Evolutionary conservation across 2,797 vertebrate genomes (phyloP), one percentile per base, ranked within the genome.

Genomic region (Oryzias dopingdopingensis): DNA sequence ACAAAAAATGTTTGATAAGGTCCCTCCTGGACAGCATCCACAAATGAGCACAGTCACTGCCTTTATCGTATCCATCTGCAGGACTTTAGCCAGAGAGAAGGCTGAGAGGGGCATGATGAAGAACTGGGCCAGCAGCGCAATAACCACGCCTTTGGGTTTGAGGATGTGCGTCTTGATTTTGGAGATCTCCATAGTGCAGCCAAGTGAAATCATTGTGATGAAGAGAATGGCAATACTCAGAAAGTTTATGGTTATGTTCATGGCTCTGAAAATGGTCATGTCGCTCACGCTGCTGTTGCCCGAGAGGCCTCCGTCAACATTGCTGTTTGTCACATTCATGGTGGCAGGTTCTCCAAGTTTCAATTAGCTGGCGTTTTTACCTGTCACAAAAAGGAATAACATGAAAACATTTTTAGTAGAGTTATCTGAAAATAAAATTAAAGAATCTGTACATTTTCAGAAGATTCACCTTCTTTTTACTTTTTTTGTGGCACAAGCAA

Each of bases 91-190:
- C 50, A 95, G 14, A 8, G 49, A 4, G 49, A 94, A 94, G 14
- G 93, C 93, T 0, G 90, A 86, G 42, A 96, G 65, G 17, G 95
- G 95, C 93, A 96, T 95, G 76, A 96, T 70, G 49, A 92, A 90
- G 0, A 94, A 95, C 80, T 96, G 95, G 4, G 94, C 81, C 59
- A 91, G n/a, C 51, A 94, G 14, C 0, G 93, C 93, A 32, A 93
- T 86, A 62, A 42, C 76, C 16, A 93, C 62, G 0, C 91, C 93
- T 80, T 91, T 94, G 1, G 93, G 94, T 52, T 80, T 92, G 29
- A 89, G 26, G 42, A 96, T 57, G 77, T 94, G 90, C 13, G 29
- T n/a, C 69, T 83, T 91, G 54, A 95, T 95, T 86, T 94, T 93
- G 55, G 81, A 83, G 57, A 92, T 65, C 65, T 96, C 93, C 94